These are phyloP conservation scores for Dendroctonus ponderosae DNA, from an alignment of 1,140 invertebrate species.

Conservation along the genomic window DNA sequence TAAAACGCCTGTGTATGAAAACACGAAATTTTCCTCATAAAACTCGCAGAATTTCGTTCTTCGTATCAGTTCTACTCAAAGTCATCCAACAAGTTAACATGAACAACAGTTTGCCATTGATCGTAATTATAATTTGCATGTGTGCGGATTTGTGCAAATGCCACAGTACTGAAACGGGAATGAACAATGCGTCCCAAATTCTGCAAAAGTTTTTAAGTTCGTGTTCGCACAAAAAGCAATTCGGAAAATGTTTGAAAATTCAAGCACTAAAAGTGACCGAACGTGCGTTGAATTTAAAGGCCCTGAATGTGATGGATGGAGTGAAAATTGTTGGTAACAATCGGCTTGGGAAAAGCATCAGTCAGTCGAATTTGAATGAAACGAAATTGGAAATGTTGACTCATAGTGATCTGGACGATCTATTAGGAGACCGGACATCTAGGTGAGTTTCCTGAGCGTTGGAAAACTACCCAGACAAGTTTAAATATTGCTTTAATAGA, in stretches of 20 bases:
- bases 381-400: slow-evolving; percentile 55
- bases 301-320: slow-evolving; percentile 63
- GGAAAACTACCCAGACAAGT: neutral
- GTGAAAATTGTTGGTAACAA: slow-evolving; percentile 53
- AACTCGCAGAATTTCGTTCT: neutral
- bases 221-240: slow-evolving; percentile 60
- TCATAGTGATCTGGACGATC: slow-evolving; percentile 54
- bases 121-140: neutral
- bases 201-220: slow-evolving; percentile 47
- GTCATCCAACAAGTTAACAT: slow-evolving; percentile 3
- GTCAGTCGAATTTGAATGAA: slow-evolving; percentile 45
- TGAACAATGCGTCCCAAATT: neutral
- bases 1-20: slow-evolving; percentile 17
- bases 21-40: slow-evolving; percentile 32
- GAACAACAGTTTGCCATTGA: neutral
- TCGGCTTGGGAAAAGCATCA: slow-evolving; percentile 24
- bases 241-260: slow-evolving; percentile 66
- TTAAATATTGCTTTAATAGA: slow-evolving; percentile 6
- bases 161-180: neutral
- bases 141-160: neutral
- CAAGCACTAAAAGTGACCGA: slow-evolving; percentile 63
- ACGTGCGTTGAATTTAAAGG: slow-evolving; percentile 61
- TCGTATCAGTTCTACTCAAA: neutral
- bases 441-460: slow-evolving; percentile 36
- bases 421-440: slow-evolving; percentile 58